Percentiles rank a stretch among this genome's conserved stretches.
Conservation (phyloP, 2,113 vertebrate genomes). For the Leptodactylus fuscus region DNA sequence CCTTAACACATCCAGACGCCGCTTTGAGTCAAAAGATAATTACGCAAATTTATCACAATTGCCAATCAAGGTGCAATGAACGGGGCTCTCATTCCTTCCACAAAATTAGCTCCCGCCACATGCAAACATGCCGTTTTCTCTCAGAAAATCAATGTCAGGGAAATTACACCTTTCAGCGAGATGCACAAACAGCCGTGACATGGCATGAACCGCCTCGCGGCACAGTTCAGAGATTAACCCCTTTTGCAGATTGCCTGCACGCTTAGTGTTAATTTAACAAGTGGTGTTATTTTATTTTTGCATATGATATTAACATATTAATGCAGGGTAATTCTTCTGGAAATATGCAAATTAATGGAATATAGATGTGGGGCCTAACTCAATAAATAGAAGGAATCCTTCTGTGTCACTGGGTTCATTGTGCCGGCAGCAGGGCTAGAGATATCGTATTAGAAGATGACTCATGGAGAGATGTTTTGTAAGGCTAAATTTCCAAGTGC, state of each 20-base stretch:
- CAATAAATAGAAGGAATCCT: conserved; percentile 6
- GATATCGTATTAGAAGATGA: not conserved
- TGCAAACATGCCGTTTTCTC: conserved; percentile 57
- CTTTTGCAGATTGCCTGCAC: not conserved
- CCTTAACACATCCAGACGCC: conserved; percentile 52
- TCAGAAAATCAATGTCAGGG: conserved; percentile 55
- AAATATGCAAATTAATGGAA: not conserved
- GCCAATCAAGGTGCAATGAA: conserved; percentile 59
- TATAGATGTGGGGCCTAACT: conserved; percentile 10
- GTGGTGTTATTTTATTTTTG: conserved; percentile 37
- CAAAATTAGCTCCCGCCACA: conserved; percentile 52
- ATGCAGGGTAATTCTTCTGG: not conserved
- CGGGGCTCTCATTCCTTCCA: conserved; percentile 51
- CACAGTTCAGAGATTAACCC: conserved; percentile 37
- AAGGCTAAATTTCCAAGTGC: not conserved
- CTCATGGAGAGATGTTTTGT: not conserved
- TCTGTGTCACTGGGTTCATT: not conserved
- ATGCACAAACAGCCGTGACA: conserved; percentile 58
- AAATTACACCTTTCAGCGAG: conserved; percentile 58
- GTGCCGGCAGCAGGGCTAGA: not conserved
- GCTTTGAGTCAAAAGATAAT: conserved; percentile 59
- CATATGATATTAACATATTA: conserved; percentile 7
- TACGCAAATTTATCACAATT: conserved; percentile 60
- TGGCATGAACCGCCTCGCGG: conserved; percentile 43
- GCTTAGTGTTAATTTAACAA: conserved; percentile 29